phyloP scores from a whole-genome alignment of 2,113 vertebrate genomes.

The Ageneiosus marmoratus region DNA sequence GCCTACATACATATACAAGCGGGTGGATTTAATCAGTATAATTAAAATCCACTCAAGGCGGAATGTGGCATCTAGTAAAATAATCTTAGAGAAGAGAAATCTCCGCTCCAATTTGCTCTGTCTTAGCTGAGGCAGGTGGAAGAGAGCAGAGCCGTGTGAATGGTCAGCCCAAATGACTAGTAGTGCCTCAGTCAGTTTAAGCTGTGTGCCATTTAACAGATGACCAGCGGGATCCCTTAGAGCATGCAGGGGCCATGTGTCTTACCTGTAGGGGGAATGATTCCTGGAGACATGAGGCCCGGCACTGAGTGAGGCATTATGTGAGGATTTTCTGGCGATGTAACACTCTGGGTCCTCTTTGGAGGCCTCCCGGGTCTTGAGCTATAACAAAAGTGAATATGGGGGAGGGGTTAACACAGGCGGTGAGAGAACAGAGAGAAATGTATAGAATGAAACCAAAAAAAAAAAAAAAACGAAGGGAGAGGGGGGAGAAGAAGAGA shows the following conservation, averaged over 20 bases:
- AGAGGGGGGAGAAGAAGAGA: constrained; percentile 22
- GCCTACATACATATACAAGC: constrained; percentile 77
- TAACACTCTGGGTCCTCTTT: constrained; percentile 97
- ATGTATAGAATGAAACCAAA: constrained; percentile 26
- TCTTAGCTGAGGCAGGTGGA: constrained; percentile 55
- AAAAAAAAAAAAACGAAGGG: constrained; percentile 11
- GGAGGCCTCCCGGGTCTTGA: constrained; percentile 98
- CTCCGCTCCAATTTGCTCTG: constrained; percentile 76
- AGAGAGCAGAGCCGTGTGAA: constrained; percentile 42
- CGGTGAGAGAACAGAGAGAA: constrained; percentile 6
- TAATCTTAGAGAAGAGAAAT: constrained; percentile 76
- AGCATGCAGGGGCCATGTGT: constrained; percentile 39
- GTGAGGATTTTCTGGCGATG: constrained; percentile 96
- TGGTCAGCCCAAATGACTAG: constrained; percentile 44
- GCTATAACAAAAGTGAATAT: constrained; percentile 74
- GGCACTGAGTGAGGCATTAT: constrained; percentile 99
- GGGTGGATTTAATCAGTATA: constrained; percentile 82
- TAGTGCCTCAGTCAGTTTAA: constrained; percentile 69
- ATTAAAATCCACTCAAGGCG: constrained; percentile 80
- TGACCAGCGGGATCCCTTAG: constrained; percentile 29
- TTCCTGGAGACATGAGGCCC: constrained; percentile 98
- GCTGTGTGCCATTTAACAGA: constrained; percentile 73
- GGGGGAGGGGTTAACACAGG: constrained; percentile 28
- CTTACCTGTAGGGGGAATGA: constrained; percentile 97
- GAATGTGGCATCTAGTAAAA: constrained; percentile 77